phyloP scores from a whole-genome alignment of 2,797 vertebrate species.

The Falco peregrinus region DNA sequence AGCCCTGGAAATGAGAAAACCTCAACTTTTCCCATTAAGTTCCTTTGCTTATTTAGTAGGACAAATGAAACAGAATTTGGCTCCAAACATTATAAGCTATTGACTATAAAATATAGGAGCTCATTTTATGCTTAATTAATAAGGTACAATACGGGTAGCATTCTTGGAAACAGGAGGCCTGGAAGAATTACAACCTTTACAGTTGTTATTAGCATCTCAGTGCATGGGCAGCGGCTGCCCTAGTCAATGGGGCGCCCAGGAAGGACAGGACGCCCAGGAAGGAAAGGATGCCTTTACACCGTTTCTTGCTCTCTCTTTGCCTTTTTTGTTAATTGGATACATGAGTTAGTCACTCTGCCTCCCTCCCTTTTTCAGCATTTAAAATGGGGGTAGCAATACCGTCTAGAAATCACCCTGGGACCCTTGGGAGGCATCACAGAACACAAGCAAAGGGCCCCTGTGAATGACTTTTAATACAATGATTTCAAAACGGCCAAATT shows the following conservation, averaged over 20 bases:
- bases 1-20: neutral
- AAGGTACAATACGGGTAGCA: neutral
- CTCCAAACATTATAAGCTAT: neutral
- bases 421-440: neutral
- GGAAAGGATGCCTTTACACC: neutral
- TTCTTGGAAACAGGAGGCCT: neutral
- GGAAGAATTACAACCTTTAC: neutral
- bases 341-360: neutral
- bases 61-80: neutral
- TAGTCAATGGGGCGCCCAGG: neutral
- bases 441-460: neutral
- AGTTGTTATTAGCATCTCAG: neutral
- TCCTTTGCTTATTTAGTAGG: neutral
- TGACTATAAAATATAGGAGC: neutral
- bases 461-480: constrained; percentile 18
- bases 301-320: accelerated
- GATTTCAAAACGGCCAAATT: constrained; percentile 44
- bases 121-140: neutral
- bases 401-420: neutral
- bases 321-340: neutral
- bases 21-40: neutral
- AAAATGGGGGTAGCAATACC: neutral
- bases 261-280: neutral
- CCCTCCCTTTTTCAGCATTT: neutral
- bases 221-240: accelerated